Conservation (phyloP, 1,140 invertebrate species). For the Calliopsis andreniformis region DNA sequence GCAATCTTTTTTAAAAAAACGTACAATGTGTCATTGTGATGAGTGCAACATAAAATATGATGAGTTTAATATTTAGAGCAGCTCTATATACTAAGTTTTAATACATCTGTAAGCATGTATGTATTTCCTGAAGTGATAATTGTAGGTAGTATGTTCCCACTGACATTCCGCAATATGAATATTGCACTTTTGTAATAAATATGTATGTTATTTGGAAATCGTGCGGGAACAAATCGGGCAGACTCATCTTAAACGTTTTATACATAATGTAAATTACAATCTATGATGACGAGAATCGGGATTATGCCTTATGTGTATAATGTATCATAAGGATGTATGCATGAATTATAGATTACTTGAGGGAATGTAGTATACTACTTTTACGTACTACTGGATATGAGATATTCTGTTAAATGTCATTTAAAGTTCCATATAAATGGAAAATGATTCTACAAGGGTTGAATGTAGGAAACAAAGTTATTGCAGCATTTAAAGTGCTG, state of each 20-base stretch:
- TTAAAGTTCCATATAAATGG: conserved; percentile 9
- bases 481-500: conserved; percentile 12
- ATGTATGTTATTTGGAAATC: conserved; percentile 44
- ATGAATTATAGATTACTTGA: conserved; percentile 25
- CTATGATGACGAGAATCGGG: conserved; percentile 51
- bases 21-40: conserved; percentile 2
- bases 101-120: conserved; percentile 35
- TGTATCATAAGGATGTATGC: conserved; percentile 55
- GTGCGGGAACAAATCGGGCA: conserved; percentile 57
- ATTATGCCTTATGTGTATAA: conserved; percentile 62
- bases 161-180: conserved; percentile 39
- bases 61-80: conserved; percentile 21
- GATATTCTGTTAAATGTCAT: conserved; percentile 32
- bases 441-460: conserved; percentile 31
- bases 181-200: conserved; percentile 26
- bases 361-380: conserved; percentile 34
- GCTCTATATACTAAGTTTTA: conserved; percentile 32
- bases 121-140: conserved; percentile 39
- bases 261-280: conserved; percentile 62
- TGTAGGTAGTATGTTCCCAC: conserved; percentile 33
- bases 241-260: conserved; percentile 56
- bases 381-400: conserved; percentile 32
- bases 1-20: conserved; percentile 3
- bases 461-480: conserved; percentile 22
- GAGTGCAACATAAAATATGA: conserved; percentile 14